phyloP scores from a whole-genome alignment of 2,888 invertebrate genomes.

The Melieria omissa region DNA sequence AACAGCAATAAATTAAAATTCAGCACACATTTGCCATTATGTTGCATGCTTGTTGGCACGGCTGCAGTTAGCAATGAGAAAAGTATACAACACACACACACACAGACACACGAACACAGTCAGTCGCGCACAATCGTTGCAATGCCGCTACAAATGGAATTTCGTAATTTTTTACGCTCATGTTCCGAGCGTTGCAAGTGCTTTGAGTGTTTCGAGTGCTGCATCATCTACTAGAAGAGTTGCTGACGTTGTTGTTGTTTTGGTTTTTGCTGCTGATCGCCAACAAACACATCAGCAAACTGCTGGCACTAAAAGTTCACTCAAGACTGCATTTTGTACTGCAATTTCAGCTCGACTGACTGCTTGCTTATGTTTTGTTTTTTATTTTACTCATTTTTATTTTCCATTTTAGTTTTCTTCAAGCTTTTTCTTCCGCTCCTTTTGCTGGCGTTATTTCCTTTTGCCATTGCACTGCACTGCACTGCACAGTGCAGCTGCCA shows the following conservation, averaged over 20 bases:
- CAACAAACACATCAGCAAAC: not conserved
- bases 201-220: not conserved
- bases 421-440: not conserved
- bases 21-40: constrained; percentile 58
- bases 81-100: not conserved
- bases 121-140: not conserved
- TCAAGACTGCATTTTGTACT: not conserved
- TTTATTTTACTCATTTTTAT: not conserved
- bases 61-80: not conserved
- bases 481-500: constrained; percentile 8
- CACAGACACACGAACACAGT: constrained; percentile 4
- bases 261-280: not conserved
- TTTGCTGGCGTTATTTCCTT: constrained; percentile 2
- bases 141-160: constrained; percentile 56
- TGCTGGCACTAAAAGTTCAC: constrained; percentile 21
- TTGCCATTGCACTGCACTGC: not conserved
- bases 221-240: not conserved
- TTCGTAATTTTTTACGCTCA: constrained; percentile 59
- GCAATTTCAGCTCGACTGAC: constrained; percentile 3
- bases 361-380: not conserved
- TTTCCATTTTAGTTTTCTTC: not conserved
- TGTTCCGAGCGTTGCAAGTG: not conserved
- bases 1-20: constrained; percentile 52
- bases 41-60: constrained; percentile 49
- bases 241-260: not conserved